A percentile compares a stretch with the other conserved stretches of the same genome.
Conservation (phyloP, 92 coral and sea anemone genomes). For the Phenganax stokvisi region DNA sequence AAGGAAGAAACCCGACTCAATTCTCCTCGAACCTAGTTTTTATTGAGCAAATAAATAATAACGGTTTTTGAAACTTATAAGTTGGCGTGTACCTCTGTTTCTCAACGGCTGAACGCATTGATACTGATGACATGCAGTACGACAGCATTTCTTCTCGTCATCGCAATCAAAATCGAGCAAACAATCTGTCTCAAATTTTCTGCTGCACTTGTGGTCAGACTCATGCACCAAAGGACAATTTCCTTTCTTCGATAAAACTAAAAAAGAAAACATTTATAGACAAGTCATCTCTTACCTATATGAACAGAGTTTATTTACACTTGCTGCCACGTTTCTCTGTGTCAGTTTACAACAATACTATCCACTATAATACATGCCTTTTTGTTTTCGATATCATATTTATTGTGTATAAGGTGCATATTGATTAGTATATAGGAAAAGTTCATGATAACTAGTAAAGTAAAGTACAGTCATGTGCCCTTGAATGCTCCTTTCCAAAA, state of each 20-base stretch:
- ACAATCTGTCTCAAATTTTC: constrained; percentile 22
- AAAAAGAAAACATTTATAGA: neutral
- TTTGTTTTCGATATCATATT: too few species aligned
- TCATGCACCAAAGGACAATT: constrained; percentile 32
- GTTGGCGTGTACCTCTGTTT: constrained; percentile 1
- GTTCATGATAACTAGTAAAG: too few species aligned
- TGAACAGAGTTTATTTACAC: neutral
- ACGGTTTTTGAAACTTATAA: neutral
- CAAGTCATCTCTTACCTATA: neutral
- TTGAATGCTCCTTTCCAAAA: too few species aligned
- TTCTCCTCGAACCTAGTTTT: neutral
- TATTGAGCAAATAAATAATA: neutral
- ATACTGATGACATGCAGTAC: constrained; percentile 35
- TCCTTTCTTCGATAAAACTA: constrained; percentile 24
- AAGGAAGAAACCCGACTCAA: too few species aligned
- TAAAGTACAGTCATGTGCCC: too few species aligned
- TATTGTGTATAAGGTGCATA: too few species aligned
- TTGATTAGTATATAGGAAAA: too few species aligned
- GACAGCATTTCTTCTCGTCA: constrained; percentile 28
- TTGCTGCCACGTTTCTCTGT: too few species aligned
- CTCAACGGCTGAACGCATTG: constrained; percentile 24
- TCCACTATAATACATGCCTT: too few species aligned
- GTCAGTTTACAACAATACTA: too few species aligned
- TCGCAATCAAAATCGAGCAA: constrained; percentile 34
- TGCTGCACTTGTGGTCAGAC: constrained; percentile 32